Evolutionary conservation across 23 tunicate genomes (phyloP).

Genomic region (Styela clava): DNA sequence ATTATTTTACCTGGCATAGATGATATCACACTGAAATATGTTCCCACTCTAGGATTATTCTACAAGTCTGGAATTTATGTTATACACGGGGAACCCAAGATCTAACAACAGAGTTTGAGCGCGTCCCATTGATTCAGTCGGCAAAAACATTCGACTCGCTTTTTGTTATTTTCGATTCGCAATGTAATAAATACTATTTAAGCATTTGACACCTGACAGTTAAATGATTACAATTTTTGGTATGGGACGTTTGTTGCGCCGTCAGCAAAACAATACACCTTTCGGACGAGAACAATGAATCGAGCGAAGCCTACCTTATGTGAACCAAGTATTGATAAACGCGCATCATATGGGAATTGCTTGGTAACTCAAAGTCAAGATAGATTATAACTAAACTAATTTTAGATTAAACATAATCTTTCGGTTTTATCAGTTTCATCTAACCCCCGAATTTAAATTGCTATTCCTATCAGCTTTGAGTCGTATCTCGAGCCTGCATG

Average conservation of each 20-base stretch:
- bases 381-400: too few species aligned
- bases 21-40: constrained; percentile 15
- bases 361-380: too few species aligned
- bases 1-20: background rate
- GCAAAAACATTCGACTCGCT: background rate
- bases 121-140: background rate
- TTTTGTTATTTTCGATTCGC: background rate
- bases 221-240: constrained; percentile 16
- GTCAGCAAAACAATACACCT: constrained; percentile 23
- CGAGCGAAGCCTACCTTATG: too few species aligned
- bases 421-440: too few species aligned
- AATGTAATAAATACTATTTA: constrained; percentile 19
- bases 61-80: constrained; percentile 26
- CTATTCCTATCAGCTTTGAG: too few species aligned
- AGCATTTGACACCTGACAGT: constrained; percentile 23
- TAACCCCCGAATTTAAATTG: too few species aligned
- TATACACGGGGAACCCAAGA: constrained; percentile 22
- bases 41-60: constrained; percentile 24
- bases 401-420: too few species aligned
- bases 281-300: background rate
- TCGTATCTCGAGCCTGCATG: too few species aligned
- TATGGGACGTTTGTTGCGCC: constrained; percentile 16
- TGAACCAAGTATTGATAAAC: too few species aligned
- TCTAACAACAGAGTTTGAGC: constrained; percentile 9
- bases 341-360: too few species aligned